These are phyloP conservation scores for Cephus spinipes DNA, from an alignment of 2,888 invertebrate genomes.

Conservation along the genomic window DNA sequence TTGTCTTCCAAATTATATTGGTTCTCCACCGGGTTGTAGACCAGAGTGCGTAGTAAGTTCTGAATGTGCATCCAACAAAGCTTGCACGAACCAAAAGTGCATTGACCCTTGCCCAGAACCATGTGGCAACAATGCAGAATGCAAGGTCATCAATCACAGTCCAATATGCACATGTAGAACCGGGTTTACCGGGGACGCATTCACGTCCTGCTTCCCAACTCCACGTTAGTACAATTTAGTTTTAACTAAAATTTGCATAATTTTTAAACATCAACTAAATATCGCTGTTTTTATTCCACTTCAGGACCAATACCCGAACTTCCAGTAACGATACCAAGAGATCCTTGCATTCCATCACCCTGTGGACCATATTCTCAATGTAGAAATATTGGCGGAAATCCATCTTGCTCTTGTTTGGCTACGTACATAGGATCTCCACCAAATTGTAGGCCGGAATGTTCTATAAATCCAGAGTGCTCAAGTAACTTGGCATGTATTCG, in stretches of 20 bases:
- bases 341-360: constrained; percentile 46
- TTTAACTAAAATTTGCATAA: not conserved
- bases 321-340: constrained; percentile 43
- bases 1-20: constrained; percentile 57
- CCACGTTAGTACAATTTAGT: constrained; percentile 9
- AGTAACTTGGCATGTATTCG: constrained; percentile 67
- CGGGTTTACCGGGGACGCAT: constrained; percentile 59
- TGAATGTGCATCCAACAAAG: constrained; percentile 64
- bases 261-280: not conserved
- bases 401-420: constrained; percentile 70
- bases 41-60: constrained; percentile 61
- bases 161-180: constrained; percentile 29
- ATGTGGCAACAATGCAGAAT: constrained; percentile 69
- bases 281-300: not conserved
- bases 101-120: constrained; percentile 70
- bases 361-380: constrained; percentile 64
- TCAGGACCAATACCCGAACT: constrained; percentile 25
- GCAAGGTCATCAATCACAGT: constrained; percentile 64
- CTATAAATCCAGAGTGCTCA: constrained; percentile 72
- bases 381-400: constrained; percentile 65
- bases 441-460: constrained; percentile 76
- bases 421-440: constrained; percentile 75
- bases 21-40: constrained; percentile 52
- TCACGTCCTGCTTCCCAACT: constrained; percentile 66
- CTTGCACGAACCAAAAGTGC: constrained; percentile 70